Evolutionary conservation across 2,113 vertebrate genomes (phyloP), one percentile per base, ranked within the genome.

Genomic region (Nannobrachium achirus): DNA sequence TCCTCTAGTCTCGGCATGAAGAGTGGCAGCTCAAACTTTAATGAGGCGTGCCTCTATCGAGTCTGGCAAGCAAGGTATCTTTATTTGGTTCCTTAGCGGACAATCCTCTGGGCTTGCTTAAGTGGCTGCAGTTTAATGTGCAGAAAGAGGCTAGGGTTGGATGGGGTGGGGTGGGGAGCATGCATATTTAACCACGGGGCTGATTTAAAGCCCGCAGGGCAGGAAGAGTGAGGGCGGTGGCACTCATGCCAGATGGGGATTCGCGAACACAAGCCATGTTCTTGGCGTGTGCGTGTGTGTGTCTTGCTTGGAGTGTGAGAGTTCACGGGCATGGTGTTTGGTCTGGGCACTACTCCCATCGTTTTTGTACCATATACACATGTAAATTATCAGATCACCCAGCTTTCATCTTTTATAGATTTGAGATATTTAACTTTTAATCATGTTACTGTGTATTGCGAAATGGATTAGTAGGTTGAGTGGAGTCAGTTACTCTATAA

Each of bases 51-150:
- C 45, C 64, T 81, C 84, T 86, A 79, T 85, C 81, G 25, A 84
- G 81, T 10, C 81, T 61, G 61, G 52, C 74, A 33, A 73, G 71
- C 20, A n/a, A n/a, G 15, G 77, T 66, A 86, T 78, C 75, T 76
- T 33, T 73, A 78, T 81, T 83, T 62, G 71, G 69, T 89, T 88
- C 72, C 73, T 85, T 84, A 81, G 85, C 33, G 49, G 44, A 71
- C 18, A 71, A 4, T 86, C 90, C 90, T 88, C 78, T 69, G 90
- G 90, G 89, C 72, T 85, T 87, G 69, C 83, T 80, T 87, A 89
- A 92, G 89, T 89, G 92, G 80, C 88, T 90, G 75, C 73, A 74
- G 83, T 87, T 84, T 89, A 88, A 89, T 89, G 73, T 83, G 89
- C 76, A 85, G 79, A 78, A 86, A 55, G 72, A 82, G 63, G 60